Base-by-base conservation (phyloP, 2,797 vertebrate species). In the Mormyrus hasselquistii region DNA sequence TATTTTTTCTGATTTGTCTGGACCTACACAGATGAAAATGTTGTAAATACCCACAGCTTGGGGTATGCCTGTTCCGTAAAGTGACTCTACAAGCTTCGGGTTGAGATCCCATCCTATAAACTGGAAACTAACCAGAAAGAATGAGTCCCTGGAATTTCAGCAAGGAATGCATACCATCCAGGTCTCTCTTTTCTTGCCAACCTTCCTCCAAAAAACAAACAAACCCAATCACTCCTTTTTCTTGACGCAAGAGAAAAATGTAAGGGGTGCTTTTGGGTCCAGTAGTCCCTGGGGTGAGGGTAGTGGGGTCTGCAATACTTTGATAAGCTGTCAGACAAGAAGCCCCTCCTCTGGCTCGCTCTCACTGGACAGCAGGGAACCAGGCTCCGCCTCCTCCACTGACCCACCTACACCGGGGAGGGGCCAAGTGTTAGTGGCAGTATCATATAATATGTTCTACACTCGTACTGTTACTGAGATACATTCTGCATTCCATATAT, bases 301-400 rank as follows among this genome's bases (percentile, higher is more conserved):
- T 3, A 2, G n/a, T 9, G 12, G 79, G 44, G 12, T 65, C 44
- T 12, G 44, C 47, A n/a, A 22, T 47, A 16, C 29, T 19, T 19
- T 52, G 82, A 12, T 52, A 76, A 84, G 73, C 47, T 19, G 22
- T 89, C 85, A 89, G 25, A 86, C 65, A 2, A 76, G 87, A 55
- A 86, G 38, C 29, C 53, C 25, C 86, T 91, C 86, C 88, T 91
- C 87, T 59, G 88, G 84, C 88, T 59, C 87, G 53, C 91, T 88
- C 82, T 91, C 69, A 90, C 83, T 19, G 53, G 89, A 76, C 41
- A 86, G 57, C 38, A 88, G 87, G 87, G 85, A 3, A 7, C 87
- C 53, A 50, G 41, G 65, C 44, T 84, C 88, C 85, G 87, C 90
- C 52, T 91, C 82, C 38, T 86, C 89, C 87, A 89, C 50, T 16